Percentiles rank a stretch among this genome's conserved stretches.
Conservation (phyloP, 1,140 invertebrate species). For the Asbolus verrucosus region DNA sequence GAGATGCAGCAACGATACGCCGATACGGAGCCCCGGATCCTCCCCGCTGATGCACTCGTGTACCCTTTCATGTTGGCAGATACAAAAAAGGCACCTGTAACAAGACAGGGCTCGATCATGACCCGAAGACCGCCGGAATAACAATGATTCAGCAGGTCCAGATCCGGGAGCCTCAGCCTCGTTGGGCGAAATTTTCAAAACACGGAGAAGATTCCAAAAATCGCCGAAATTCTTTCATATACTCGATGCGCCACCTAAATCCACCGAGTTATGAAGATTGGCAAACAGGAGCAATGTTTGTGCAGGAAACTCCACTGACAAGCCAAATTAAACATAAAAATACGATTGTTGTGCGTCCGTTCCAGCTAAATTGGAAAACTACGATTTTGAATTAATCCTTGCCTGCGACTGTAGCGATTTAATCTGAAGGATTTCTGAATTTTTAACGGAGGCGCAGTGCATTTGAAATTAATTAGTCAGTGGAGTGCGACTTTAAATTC, state of each 20-base stretch:
- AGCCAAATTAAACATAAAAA: conserved; percentile 25
- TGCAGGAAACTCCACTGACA: conserved; percentile 2
- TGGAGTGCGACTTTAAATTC: conserved; percentile 13
- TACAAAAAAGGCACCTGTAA: conserved; percentile 37
- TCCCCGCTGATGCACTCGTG: conserved; percentile 43
- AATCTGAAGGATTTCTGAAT: conserved; percentile 7
- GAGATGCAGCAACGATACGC: conserved; percentile 51
- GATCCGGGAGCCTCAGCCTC: too few relatives aligned
- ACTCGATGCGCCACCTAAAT: background rate
- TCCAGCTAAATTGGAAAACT: background rate
- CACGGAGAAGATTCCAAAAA: too few relatives aligned
- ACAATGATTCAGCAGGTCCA: background rate
- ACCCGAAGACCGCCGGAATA: conserved; percentile 27
- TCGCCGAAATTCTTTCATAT: background rate
- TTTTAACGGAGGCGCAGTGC: background rate
- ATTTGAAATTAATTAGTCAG: conserved; percentile 27
- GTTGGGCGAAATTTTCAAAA: too few relatives aligned
- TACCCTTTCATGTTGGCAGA: conserved; percentile 50
- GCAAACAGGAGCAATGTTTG: conserved; percentile 9
- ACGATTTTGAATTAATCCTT: conserved; percentile 24
- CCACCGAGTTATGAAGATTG: conserved; percentile 27
- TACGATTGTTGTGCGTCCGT: background rate
- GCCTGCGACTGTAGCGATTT: conserved; percentile 8
- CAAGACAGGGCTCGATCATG: conserved; percentile 17
- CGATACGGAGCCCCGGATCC: conserved; percentile 30